A percentile compares a stretch with the other conserved stretches of the same genome.
Conservation (phyloP, 2,797 vertebrate species). For the Mareca strepera region DNA sequence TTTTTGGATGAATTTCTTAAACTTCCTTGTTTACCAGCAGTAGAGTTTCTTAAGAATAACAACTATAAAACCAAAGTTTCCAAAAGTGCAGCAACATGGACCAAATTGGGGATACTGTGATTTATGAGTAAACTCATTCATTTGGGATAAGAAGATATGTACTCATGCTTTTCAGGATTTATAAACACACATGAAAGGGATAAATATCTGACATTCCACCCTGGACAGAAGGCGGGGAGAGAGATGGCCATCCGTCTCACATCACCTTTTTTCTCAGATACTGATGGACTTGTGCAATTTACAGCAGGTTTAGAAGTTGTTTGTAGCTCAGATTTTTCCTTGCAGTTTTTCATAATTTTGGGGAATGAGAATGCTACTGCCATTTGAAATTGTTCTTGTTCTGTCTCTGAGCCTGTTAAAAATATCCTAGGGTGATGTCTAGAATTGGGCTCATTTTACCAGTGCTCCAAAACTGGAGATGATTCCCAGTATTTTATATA, state of each 20-base stretch:
- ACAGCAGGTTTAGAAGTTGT: not conserved
- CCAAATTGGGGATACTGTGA: not conserved
- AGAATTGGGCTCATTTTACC: not conserved
- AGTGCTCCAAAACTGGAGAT: not conserved
- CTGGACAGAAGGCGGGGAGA: not conserved
- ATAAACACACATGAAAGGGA: not conserved
- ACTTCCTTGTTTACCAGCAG: not conserved
- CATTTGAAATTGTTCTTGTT: not conserved
- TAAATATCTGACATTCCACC: not conserved
- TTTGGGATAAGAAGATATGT: not conserved
- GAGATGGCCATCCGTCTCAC: not conserved
- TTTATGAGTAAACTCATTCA: not conserved
- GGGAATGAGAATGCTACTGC: not conserved
- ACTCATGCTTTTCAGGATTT: not conserved
- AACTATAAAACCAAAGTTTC: not conserved
- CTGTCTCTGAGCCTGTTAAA: not conserved
- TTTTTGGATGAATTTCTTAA: not conserved
- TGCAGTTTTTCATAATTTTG: not conserved
- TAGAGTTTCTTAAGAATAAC: not conserved
- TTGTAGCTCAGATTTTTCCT: not conserved
- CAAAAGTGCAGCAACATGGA: not conserved
- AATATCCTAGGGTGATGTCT: not conserved
- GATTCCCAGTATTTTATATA: not conserved
- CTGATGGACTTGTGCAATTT: not conserved
- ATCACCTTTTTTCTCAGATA: not conserved